Percentiles rank a stretch among this genome's conserved stretches.
phyloP scores from a whole-genome alignment of 2,797 vertebrate genomes.

The Antrozous pallidus region DNA sequence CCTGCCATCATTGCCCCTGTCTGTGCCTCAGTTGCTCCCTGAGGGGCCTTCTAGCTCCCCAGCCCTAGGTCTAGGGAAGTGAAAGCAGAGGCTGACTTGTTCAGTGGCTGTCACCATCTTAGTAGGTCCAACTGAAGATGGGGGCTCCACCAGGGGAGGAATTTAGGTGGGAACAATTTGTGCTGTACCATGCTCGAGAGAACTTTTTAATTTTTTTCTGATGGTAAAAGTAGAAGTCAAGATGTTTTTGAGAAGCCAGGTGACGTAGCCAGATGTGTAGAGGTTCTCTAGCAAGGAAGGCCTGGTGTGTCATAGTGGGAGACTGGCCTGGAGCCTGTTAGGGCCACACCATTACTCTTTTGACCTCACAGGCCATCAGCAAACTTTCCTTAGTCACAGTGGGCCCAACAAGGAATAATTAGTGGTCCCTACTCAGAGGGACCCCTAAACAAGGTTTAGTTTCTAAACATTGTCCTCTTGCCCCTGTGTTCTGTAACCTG shows the following conservation, averaged over 20 bases:
- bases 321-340: not conserved
- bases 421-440: not conserved
- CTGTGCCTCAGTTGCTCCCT: not conserved
- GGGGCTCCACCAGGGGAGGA: not conserved
- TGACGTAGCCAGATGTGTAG: not conserved
- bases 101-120: not conserved
- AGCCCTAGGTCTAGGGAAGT: not conserved
- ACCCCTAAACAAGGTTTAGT: not conserved
- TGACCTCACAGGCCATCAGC: not conserved
- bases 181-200: not conserved
- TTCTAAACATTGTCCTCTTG: not conserved
- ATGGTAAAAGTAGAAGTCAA: not conserved
- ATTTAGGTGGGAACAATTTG: not conserved
- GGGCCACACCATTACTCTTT: not conserved
- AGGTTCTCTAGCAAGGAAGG: not conserved
- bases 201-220: not conserved
- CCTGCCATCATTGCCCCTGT: not conserved
- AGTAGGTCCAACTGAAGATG: not conserved
- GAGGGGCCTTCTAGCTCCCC: not conserved
- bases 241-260: not conserved
- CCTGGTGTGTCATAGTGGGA: not conserved
- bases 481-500: not conserved
- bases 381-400: not conserved
- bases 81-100: not conserved
- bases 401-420: not conserved